These are phyloP conservation scores for Phrynosoma platyrhinos DNA, from an alignment of 2,113 vertebrate genomes.

Conservation along the genomic window DNA sequence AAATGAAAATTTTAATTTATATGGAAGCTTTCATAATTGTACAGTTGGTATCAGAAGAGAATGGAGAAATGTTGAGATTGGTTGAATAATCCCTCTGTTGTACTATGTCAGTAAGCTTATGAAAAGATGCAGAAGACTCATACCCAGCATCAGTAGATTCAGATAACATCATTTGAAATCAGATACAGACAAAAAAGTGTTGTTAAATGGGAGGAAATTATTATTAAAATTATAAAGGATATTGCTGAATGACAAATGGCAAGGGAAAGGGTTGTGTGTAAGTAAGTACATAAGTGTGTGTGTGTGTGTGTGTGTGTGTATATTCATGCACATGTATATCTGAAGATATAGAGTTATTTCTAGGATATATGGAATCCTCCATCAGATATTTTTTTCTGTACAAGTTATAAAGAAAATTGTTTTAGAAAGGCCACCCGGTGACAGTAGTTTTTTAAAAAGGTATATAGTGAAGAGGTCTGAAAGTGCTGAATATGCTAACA, in stretches of 20 bases:
- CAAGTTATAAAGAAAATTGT: constrained; percentile 3
- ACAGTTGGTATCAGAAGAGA: background rate
- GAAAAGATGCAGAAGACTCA: background rate
- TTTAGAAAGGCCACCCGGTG: background rate
- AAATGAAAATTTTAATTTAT: background rate
- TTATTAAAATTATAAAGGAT: background rate
- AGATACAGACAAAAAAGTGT: too few relatives aligned
- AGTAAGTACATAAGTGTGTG: background rate
- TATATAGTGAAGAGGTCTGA: background rate
- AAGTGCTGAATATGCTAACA: background rate
- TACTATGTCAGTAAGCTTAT: background rate
- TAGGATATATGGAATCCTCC: background rate
- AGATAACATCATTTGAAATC: too few relatives aligned
- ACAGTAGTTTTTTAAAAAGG: background rate
- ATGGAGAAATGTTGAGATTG: background rate
- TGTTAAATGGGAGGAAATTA: too few relatives aligned
- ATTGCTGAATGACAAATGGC: background rate
- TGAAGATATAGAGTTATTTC: background rate
- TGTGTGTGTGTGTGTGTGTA: too few relatives aligned
- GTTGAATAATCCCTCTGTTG: background rate
- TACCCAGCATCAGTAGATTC: background rate
- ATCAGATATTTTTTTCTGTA: constrained; percentile 2
- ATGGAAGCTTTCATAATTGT: background rate
- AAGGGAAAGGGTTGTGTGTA: background rate
- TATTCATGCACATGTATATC: background rate